These are phyloP conservation scores for Polyergus mexicanus DNA, from an alignment of 1,140 invertebrate genomes.

Conservation along the genomic window DNA sequence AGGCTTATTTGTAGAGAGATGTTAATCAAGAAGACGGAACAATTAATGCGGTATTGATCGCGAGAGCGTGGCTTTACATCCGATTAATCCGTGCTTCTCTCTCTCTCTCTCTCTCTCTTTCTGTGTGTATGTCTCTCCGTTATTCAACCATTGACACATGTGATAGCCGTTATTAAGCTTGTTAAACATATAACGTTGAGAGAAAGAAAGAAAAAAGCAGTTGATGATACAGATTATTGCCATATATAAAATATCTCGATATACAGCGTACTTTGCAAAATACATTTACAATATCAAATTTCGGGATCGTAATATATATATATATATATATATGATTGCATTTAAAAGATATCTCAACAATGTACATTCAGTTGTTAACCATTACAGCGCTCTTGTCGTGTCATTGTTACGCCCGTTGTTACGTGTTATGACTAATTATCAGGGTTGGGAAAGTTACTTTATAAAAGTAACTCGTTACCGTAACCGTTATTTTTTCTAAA, in stretches of 20 bases:
- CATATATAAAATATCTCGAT: conserved; percentile 16
- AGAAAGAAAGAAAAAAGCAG: no score
- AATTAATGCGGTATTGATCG: conserved; percentile 57
- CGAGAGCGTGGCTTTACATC: conserved; percentile 24
- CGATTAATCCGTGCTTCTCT: conserved; percentile 23
- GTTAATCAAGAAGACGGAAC: conserved; percentile 59
- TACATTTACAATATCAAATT: no score
- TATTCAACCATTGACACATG: background rate
- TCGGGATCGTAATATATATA: no score
- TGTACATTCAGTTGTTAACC: conserved; percentile 21
- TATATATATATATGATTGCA: background rate
- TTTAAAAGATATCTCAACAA: background rate
- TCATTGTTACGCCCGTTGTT: background rate
- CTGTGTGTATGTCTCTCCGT: background rate
- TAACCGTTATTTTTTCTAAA: no score
- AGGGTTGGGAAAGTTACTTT: no score
- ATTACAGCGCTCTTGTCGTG: background rate
- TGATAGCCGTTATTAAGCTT: conserved; percentile 17
- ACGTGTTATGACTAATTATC: background rate
- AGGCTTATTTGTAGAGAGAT: conserved; percentile 41
- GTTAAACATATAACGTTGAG: background rate
- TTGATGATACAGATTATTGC: background rate
- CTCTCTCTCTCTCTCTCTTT: background rate
- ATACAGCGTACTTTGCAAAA: background rate
- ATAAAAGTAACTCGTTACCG: no score